These are phyloP conservation scores for Thymelicus acteon DNA, from an alignment of 2,888 invertebrate species.

Conservation along the genomic window DNA sequence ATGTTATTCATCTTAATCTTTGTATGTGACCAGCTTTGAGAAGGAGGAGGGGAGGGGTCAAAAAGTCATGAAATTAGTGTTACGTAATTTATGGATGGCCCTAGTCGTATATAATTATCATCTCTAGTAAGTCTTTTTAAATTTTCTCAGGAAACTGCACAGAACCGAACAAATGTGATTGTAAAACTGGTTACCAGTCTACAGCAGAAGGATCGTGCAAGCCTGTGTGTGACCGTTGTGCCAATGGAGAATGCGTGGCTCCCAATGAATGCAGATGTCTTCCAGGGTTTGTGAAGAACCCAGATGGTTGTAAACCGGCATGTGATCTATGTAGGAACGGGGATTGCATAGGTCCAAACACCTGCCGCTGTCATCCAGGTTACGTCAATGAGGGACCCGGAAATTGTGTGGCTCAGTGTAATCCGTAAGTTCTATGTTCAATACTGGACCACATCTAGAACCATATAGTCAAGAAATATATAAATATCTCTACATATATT, in stretches of 20 bases:
- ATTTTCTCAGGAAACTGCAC: conserved; percentile 76
- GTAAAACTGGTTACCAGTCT: conserved; percentile 77
- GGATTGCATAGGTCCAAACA: conserved; percentile 75
- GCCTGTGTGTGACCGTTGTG: conserved; percentile 67
- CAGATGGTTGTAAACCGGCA: conserved; percentile 34
- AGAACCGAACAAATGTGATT: conserved; percentile 83
- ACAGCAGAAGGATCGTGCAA: conserved; percentile 71
- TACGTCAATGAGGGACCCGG: conserved; percentile 51
- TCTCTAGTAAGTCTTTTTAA: conserved; percentile 3
- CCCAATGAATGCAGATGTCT: conserved; percentile 81
- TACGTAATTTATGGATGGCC: no score
- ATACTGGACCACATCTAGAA: no score
- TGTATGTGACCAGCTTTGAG: no score
- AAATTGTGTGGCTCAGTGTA: conserved; percentile 62
- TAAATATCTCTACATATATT: no score
- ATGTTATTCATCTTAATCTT: no score
- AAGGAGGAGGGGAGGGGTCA: no score
- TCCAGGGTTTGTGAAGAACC: conserved; percentile 45
- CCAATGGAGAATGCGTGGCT: conserved; percentile 76
- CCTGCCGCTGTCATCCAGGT: conserved; percentile 74
- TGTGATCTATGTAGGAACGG: conserved; percentile 64
- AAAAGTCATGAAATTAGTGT: no score
- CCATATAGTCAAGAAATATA: no score
- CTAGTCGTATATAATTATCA: no score
- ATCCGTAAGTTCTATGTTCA: conserved; percentile 55